Evolutionary conservation across 2,113 vertebrate genomes (phyloP).

Genomic region (Neotragus pygmaeus): DNA sequence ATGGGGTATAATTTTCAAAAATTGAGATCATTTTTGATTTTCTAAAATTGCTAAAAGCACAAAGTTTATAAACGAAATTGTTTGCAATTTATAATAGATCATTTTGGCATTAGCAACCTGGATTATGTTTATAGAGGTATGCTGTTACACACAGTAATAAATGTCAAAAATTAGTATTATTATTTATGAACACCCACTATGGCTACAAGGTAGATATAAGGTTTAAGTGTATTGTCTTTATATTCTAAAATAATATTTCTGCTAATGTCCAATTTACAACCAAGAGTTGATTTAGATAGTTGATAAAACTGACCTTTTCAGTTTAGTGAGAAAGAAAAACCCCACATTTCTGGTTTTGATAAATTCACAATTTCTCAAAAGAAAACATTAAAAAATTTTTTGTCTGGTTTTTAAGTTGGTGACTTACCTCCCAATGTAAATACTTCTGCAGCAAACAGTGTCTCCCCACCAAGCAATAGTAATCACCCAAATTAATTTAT

Average conservation of each 20-base stretch:
- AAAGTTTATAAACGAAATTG: neutral
- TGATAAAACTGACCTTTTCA: neutral
- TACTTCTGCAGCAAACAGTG: neutral
- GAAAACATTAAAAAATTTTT: neutral
- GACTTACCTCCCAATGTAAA: neutral
- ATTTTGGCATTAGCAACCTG: neutral
- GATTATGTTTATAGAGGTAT: neutral
- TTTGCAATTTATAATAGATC: neutral
- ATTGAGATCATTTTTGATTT: neutral
- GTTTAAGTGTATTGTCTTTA: neutral
- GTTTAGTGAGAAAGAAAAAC: neutral
- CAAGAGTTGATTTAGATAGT: neutral
- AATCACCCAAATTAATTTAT: neutral
- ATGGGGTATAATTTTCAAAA: constrained; percentile 26
- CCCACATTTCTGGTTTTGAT: neutral
- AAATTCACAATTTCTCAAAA: neutral
- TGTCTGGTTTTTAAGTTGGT: neutral
- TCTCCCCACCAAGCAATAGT: neutral
- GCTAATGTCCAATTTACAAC: neutral
- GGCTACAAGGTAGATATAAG: neutral
- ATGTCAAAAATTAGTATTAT: neutral
- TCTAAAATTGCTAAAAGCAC: constrained; percentile 8
- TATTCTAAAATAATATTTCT: neutral
- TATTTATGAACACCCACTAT: neutral
- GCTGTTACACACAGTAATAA: neutral